Conservation (phyloP, 2,113 vertebrate species). For the Clarias gariepinus region DNA sequence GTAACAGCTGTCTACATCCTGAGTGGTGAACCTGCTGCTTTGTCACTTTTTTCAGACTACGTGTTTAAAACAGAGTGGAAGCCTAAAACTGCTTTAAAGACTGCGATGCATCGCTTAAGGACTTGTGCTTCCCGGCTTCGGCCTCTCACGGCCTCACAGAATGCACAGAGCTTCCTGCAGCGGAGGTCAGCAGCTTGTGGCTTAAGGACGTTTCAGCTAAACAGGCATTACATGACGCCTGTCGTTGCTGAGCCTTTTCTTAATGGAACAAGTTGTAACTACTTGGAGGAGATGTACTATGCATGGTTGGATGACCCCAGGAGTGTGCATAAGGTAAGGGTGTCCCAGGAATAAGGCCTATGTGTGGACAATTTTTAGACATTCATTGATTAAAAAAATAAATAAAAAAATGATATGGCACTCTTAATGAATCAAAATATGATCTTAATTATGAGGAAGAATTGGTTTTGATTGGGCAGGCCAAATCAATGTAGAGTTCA, state of each 20-base stretch:
- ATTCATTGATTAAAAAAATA: no score
- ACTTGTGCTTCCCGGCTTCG: slow-evolving; percentile 83
- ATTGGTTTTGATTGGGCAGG: no score
- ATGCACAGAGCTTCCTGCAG: slow-evolving; percentile 72
- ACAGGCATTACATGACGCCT: slow-evolving; percentile 74
- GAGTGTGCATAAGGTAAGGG: slow-evolving; percentile 94
- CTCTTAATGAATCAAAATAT: no score
- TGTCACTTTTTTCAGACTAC: background rate
- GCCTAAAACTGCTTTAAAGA: slow-evolving; percentile 54
- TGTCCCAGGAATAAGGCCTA: background rate
- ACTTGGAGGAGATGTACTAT: slow-evolving; percentile 95
- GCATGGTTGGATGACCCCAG: slow-evolving; percentile 93
- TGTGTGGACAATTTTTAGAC: background rate
- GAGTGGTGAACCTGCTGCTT: background rate
- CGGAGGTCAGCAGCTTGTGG: slow-evolving; percentile 65
- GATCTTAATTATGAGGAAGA: no score
- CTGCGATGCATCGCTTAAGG: slow-evolving; percentile 89
- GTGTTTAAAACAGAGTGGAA: slow-evolving; percentile 39
- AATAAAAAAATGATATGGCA: no score
- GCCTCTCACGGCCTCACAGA: slow-evolving; percentile 81
- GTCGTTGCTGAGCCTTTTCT: slow-evolving; percentile 87
- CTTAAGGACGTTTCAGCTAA: slow-evolving; percentile 79
- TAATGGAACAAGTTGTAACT: slow-evolving; percentile 91
- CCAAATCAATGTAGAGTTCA: no score
- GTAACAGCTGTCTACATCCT: background rate